phyloP scores from a whole-genome alignment of 2,113 vertebrate species.

The Siniperca chuatsi region DNA sequence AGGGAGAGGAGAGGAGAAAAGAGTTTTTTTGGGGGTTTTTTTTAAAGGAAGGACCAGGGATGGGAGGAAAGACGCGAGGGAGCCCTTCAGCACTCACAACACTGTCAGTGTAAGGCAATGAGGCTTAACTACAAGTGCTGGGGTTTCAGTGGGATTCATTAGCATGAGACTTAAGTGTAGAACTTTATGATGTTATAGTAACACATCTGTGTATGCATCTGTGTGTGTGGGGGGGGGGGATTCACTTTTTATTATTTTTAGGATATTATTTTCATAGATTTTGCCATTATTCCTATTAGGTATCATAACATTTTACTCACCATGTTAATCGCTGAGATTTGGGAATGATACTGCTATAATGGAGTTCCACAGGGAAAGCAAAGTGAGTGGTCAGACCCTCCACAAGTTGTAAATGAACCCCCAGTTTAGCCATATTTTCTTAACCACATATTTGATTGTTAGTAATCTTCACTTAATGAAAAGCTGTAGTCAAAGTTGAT shows the following conservation, averaged over 20 bases:
- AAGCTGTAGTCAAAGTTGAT: neutral
- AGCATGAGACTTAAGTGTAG: slow-evolving; percentile 67
- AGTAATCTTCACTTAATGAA: neutral
- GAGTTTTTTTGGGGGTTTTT: neutral
- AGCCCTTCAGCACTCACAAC: slow-evolving; percentile 71
- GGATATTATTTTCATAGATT: neutral
- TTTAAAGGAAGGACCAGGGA: slow-evolving; percentile 18
- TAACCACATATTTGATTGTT: neutral
- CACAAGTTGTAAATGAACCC: neutral
- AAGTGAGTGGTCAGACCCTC: neutral
- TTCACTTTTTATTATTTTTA: neutral
- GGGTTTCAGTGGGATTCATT: slow-evolving; percentile 80
- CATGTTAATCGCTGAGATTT: neutral
- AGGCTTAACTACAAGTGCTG: slow-evolving; percentile 71
- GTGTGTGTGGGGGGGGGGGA: neutral
- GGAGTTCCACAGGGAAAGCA: neutral
- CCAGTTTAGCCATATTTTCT: neutral
- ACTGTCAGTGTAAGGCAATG: slow-evolving; percentile 74
- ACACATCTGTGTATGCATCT: slow-evolving; percentile 28
- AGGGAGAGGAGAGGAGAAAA: slow-evolving; percentile 2
- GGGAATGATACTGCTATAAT: neutral
- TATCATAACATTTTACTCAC: neutral
- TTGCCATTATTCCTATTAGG: neutral
- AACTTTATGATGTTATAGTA: slow-evolving; percentile 50
- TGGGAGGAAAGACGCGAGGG: slow-evolving; percentile 53